Conservation (phyloP, 2,797 vertebrate species). For the Spinus olivaceus region DNA sequence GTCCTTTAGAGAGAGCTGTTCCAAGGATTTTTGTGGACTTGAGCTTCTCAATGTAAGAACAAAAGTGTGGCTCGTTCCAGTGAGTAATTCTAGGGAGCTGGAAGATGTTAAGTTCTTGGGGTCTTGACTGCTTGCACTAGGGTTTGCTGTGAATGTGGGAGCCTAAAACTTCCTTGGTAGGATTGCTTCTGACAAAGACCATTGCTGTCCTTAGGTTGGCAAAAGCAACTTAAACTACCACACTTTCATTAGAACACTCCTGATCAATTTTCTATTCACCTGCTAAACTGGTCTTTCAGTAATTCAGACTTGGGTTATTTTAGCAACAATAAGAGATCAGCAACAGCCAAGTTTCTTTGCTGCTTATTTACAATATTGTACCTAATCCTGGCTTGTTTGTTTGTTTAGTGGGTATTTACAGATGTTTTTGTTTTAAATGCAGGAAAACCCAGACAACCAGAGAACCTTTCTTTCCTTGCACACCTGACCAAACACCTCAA, state of each 20-base stretch:
- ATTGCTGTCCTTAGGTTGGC: neutral
- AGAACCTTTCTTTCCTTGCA: neutral
- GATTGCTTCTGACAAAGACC: neutral
- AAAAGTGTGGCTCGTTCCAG: neutral
- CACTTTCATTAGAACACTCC: neutral
- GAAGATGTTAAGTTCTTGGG: neutral
- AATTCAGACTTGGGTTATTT: neutral
- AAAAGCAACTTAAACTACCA: neutral
- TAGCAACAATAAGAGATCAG: neutral
- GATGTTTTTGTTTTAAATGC: neutral
- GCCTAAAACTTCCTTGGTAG: neutral
- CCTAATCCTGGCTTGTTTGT: neutral
- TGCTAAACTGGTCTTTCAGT: neutral
- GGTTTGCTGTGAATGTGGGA: neutral
- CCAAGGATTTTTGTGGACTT: neutral
- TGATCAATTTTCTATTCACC: neutral
- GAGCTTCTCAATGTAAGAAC: neutral
- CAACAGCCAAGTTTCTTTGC: neutral
- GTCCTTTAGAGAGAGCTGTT: neutral
- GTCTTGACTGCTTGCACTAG: neutral
- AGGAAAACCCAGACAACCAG: neutral
- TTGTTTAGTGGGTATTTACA: neutral
- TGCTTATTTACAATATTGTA: neutral
- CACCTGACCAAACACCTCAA: neutral
- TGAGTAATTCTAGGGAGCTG: neutral